Evolutionary conservation across 2,113 vertebrate genomes (phyloP).

Genomic region (Sturnus vulgaris): DNA sequence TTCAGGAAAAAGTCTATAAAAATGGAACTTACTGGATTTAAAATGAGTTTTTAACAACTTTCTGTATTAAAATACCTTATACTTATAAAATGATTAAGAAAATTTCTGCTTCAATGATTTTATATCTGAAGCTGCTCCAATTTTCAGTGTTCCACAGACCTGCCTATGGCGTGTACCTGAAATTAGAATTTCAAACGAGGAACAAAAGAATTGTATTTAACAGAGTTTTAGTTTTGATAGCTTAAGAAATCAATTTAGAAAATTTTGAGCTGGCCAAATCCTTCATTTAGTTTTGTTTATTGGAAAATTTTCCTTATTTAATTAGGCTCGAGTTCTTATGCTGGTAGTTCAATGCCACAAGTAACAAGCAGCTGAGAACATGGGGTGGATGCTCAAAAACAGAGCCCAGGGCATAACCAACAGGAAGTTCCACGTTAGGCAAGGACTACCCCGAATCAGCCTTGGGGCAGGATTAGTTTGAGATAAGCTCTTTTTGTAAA

Average conservation of each 20-base stretch:
- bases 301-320: background rate
- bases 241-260: background rate
- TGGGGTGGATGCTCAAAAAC: background rate
- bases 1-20: background rate
- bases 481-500: background rate
- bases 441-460: background rate
- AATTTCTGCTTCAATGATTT: background rate
- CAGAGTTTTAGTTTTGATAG: background rate
- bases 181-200: background rate
- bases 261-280: background rate
- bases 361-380: background rate
- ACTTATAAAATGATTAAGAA: background rate
- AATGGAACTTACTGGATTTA: background rate
- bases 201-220: background rate
- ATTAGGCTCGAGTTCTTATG: background rate
- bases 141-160: background rate
- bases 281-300: background rate
- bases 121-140: background rate
- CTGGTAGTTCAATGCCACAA: background rate
- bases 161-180: background rate
- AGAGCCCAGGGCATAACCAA: background rate
- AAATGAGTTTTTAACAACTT: background rate
- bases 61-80: background rate
- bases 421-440: background rate
- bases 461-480: background rate